Evolutionary conservation across 1,140 invertebrate genomes (phyloP).

Genomic region (Nymphalis io): DNA sequence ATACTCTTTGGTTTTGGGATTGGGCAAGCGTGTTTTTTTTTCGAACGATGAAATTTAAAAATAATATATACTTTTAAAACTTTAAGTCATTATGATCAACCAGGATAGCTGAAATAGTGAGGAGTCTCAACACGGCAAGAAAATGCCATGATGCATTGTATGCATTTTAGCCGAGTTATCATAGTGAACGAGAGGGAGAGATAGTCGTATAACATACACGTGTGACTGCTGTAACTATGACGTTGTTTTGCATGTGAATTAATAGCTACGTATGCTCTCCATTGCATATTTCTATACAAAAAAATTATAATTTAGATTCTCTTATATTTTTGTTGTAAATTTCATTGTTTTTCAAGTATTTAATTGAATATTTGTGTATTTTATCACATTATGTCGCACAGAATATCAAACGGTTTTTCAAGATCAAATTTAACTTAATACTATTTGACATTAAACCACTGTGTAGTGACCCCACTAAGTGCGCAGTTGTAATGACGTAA

Average conservation of each 20-base stretch:
- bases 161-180: slow-evolving; percentile 51
- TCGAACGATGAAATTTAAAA: no score
- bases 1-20: no score
- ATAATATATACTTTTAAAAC: no score
- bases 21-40: not conserved
- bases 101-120: slow-evolving; percentile 55
- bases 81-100: slow-evolving; percentile 36
- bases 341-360: not conserved
- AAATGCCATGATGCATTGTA: slow-evolving; percentile 49
- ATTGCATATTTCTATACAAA: slow-evolving; percentile 6
- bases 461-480: slow-evolving; percentile 43
- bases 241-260: slow-evolving; percentile 48
- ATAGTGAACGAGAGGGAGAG: slow-evolving; percentile 48
- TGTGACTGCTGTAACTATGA: slow-evolving; percentile 38
- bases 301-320: not conserved
- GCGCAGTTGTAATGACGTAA: slow-evolving; percentile 30
- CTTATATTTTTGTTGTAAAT: not conserved
- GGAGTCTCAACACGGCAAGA: slow-evolving; percentile 56
- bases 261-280: slow-evolving; percentile 49
- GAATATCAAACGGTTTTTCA: no score
- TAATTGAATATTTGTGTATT: no score
- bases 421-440: no score
- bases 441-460: slow-evolving; percentile 28
- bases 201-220: slow-evolving; percentile 44
- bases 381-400: no score